A percentile compares a stretch with the other conserved stretches of the same genome.
These are phyloP conservation scores for Leuctra nigra DNA, from an alignment of 2,888 invertebrate genomes.

Conservation along the genomic window DNA sequence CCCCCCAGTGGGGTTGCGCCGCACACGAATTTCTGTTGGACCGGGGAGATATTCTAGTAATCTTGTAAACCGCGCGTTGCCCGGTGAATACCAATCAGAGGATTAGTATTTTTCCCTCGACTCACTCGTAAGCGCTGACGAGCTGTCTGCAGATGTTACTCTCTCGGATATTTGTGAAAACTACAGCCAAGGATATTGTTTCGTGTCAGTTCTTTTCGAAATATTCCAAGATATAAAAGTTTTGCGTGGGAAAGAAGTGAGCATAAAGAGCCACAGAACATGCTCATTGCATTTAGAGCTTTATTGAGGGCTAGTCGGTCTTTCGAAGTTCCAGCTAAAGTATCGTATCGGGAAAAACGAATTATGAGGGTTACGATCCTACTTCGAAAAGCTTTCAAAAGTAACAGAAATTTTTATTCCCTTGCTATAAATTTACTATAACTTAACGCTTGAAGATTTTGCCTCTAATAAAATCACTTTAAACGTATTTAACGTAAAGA, in stretches of 20 bases:
- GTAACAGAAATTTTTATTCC: neutral
- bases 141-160: constrained; percentile 6
- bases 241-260: too few species aligned
- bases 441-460: neutral
- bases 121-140: constrained; percentile 3
- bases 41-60: constrained; percentile 5
- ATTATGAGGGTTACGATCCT: neutral
- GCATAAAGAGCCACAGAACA: too few species aligned
- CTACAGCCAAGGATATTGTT: neutral
- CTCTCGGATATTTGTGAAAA: constrained; percentile 9
- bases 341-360: too few species aligned
- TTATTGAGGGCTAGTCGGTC: too few species aligned
- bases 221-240: too few species aligned
- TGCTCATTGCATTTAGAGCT: too few species aligned
- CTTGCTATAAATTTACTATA: neutral
- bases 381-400: neutral
- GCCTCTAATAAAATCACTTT: constrained; percentile 7
- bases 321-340: too few species aligned
- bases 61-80: constrained; percentile 5
- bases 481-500: constrained; percentile 10
- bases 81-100: constrained; percentile 10
- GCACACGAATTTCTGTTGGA: neutral
- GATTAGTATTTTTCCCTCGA: constrained; percentile 16
- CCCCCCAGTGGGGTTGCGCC: neutral
- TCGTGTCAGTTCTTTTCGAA: neutral